Base-by-base conservation (phyloP, 2,797 vertebrate species). In the Rallus crepitans region DNA sequence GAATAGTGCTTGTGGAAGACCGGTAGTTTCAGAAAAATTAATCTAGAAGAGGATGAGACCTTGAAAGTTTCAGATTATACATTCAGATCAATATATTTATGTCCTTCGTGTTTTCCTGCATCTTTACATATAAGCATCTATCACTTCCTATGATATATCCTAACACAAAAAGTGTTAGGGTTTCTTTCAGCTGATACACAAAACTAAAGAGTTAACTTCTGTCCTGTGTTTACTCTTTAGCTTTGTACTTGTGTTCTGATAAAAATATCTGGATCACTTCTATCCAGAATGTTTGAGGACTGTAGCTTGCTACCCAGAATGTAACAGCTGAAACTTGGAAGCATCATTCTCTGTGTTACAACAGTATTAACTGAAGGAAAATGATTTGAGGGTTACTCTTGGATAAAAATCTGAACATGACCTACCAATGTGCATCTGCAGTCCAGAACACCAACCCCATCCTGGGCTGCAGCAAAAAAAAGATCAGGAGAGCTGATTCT, bases 101-200 rank as follows among this genome's bases (percentile, higher is more conserved):
- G 30, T 11, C 31, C 24, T 64, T 81, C 25, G 17, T 71, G 30
- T 9, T n/a, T 82, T 82, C 40, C 23, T 77, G 23, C 2, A 2
- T 65, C 15, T 40, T 70, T 45, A 50, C 28, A 33, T 77, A 45
- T 61, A 82, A 86, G 15, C 48, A 86, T 52, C 40, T 40, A 7
- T 40, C 40, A 40, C 40, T 40, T 40, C 40, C 40, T 40, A 15
- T 40, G 40, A n/a, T n/a, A n/a, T n/a, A n/a, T n/a, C n/a, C n/a
- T n/a, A n/a, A n/a, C n/a, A n/a, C n/a, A n/a, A n/a, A n/a, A n/a
- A 12, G 3, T 48, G 1, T 42, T 42, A 18, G 4, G 8, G 12
- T 31, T 56, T 50, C 71, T 45, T 42, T 42, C 40, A 57, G 33
- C 14, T 78, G 42, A 73, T 53, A 35, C 9, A 31, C 16, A 48